Evolutionary conservation across 1,140 invertebrate genomes (phyloP).

Genomic region (Yoshiicerus persimilis): DNA sequence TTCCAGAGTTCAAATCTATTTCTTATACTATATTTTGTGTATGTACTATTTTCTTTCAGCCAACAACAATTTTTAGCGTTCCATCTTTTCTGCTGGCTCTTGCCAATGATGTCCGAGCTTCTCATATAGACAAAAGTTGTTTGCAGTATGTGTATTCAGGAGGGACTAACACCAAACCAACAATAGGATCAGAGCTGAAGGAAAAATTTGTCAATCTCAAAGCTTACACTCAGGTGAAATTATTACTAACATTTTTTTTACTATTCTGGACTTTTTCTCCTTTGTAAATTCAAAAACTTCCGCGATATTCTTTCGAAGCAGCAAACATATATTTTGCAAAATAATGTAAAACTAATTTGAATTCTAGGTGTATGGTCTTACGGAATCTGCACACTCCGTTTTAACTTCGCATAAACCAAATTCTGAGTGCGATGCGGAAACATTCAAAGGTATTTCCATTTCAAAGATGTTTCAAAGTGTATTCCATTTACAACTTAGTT

Average conservation of each 20-base stretch:
- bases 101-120: not conserved
- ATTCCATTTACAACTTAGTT: not conserved
- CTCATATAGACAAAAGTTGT: not conserved
- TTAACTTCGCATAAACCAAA: not conserved
- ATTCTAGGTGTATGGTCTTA: conserved; percentile 15
- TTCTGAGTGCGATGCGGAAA: not conserved
- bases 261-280: no score
- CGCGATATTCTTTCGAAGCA: no score
- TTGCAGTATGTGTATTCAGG: not conserved
- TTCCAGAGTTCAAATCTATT: no score
- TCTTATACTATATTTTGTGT: no score
- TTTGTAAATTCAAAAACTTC: no score
- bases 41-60: not conserved
- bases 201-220: conserved; percentile 26
- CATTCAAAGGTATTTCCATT: not conserved
- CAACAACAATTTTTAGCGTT: conserved; percentile 23
- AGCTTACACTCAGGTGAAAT: conserved; percentile 1
- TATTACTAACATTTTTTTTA: not conserved
- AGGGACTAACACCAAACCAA: conserved; percentile 21
- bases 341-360: not conserved
- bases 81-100: conserved; percentile 27
- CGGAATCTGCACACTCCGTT: not conserved
- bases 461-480: not conserved
- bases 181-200: not conserved
- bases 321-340: no score